Percentiles rank a stretch among this genome's conserved stretches.
Conservation (phyloP, 2,888 invertebrate species). For the Thecocarcelia acutangulata region DNA sequence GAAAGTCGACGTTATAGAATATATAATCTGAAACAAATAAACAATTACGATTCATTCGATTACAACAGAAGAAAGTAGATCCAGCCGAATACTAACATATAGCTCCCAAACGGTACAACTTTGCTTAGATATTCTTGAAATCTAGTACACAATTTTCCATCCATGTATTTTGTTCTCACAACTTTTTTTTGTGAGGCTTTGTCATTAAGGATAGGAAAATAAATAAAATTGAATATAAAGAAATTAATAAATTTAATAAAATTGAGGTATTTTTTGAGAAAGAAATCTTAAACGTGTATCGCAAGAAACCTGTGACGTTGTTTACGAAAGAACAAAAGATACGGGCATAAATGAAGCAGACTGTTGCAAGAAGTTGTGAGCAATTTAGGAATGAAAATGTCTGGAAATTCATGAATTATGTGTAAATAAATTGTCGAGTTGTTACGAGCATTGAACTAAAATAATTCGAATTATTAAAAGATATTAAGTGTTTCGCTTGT, state of each 20-base stretch:
- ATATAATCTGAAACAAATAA: too few species aligned
- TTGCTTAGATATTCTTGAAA: slow-evolving; percentile 16
- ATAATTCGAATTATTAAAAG: neutral
- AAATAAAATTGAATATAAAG: slow-evolving; percentile 39
- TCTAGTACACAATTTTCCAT: slow-evolving; percentile 6
- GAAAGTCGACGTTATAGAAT: too few species aligned
- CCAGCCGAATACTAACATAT: slow-evolving; percentile 22
- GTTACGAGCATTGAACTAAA: slow-evolving; percentile 2
- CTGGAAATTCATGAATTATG: slow-evolving; percentile 23
- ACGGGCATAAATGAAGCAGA: slow-evolving; percentile 41
- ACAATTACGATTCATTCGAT: too few species aligned
- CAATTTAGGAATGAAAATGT: slow-evolving; percentile 32
- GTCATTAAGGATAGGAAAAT: slow-evolving; percentile 48
- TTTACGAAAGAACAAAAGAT: neutral
- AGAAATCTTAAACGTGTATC: neutral
- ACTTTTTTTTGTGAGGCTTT: slow-evolving; percentile 46
- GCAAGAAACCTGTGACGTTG: neutral
- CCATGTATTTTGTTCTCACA: slow-evolving; percentile 49
- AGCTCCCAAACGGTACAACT: neutral
- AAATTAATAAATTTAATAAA: slow-evolving; percentile 21
- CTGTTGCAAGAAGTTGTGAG: slow-evolving; percentile 36
- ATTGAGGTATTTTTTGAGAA: slow-evolving; percentile 13
- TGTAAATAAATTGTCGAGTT: slow-evolving; percentile 30
- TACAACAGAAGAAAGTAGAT: too few species aligned
- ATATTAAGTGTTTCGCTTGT: neutral